Evolutionary conservation across 2,113 vertebrate species (phyloP).

Genomic region (Cyprinodon tularosa): DNA sequence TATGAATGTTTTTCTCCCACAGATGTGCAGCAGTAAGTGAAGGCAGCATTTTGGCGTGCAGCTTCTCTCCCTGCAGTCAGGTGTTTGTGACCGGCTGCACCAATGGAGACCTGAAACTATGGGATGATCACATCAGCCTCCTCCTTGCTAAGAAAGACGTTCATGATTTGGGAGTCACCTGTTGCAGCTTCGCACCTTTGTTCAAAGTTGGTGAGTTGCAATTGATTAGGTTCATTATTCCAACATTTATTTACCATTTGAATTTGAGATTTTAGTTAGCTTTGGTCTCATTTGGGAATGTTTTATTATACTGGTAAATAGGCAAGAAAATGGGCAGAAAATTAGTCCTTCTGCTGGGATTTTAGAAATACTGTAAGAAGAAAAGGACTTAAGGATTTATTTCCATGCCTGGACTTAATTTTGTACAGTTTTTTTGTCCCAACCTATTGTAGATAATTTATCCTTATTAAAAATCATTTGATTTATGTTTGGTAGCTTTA

Average conservation of each 20-base stretch:
- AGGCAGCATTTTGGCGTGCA: slow-evolving; percentile 86
- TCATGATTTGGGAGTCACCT: slow-evolving; percentile 89
- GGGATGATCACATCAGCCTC: slow-evolving; percentile 84
- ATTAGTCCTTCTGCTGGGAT: not conserved
- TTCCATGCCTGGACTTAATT: not conserved
- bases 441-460: not conserved
- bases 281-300: not conserved
- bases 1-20: not conserved
- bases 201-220: slow-evolving; percentile 48
- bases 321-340: too few relatives aligned
- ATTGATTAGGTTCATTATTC: not conserved
- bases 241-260: too few relatives aligned
- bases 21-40: slow-evolving; percentile 83
- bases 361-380: too few relatives aligned
- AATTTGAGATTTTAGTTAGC: not conserved
- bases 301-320: not conserved
- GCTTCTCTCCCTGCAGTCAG: slow-evolving; percentile 84
- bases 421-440: not conserved
- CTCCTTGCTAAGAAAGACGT: slow-evolving; percentile 82
- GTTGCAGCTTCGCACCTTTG: slow-evolving; percentile 84
- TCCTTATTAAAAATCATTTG: too few relatives aligned
- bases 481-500: too few relatives aligned
- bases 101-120: slow-evolving; percentile 85
- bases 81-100: slow-evolving; percentile 89
- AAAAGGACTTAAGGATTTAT: not conserved